Conservation (phyloP, 2,888 invertebrate genomes). For the Microdon myrmicae region DNA sequence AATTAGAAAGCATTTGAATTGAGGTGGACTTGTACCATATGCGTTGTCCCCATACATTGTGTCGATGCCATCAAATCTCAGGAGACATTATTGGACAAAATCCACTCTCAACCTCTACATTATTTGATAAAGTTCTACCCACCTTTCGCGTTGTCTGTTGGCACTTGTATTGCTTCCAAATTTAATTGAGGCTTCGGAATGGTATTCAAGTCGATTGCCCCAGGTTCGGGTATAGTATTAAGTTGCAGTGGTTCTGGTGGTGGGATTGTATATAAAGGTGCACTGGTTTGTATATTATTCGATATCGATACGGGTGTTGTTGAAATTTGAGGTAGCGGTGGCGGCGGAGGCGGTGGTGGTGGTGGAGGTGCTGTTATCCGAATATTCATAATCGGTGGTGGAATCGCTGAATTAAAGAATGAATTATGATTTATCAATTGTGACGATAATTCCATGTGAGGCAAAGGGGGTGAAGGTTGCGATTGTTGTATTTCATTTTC, state of each 20-base stretch:
- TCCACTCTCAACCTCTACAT: conserved; percentile 39
- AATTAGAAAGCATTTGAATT: conserved; percentile 40
- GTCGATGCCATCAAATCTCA: conserved; percentile 3
- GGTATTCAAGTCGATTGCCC: conserved; percentile 71
- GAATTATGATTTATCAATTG: conserved; percentile 32
- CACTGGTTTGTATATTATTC: conserved; percentile 55
- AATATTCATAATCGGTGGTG: conserved; percentile 59
- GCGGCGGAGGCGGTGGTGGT: conserved; percentile 57
- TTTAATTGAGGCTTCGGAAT: conserved; percentile 73
- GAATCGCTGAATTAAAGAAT: conserved; percentile 62
- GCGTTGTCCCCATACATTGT: conserved; percentile 14
- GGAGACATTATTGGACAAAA: conserved; percentile 32
- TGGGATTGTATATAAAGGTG: conserved; percentile 66
- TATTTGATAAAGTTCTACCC: conserved; percentile 24
- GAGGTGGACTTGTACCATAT: conserved; percentile 48
- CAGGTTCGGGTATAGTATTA: conserved; percentile 73
- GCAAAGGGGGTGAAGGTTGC: conserved; percentile 33
- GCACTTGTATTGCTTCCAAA: conserved; percentile 71
- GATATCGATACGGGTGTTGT: conserved; percentile 58
- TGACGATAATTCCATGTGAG: conserved; percentile 11
- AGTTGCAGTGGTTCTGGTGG: conserved; percentile 72
- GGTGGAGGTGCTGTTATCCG: conserved; percentile 55
- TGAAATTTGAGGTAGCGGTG: conserved; percentile 60
- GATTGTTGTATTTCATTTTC: conserved; percentile 5
- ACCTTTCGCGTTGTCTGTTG: conserved; percentile 56